Conservation (phyloP, 2,113 vertebrate genomes). For the Petrocephalus zakoni region DNA sequence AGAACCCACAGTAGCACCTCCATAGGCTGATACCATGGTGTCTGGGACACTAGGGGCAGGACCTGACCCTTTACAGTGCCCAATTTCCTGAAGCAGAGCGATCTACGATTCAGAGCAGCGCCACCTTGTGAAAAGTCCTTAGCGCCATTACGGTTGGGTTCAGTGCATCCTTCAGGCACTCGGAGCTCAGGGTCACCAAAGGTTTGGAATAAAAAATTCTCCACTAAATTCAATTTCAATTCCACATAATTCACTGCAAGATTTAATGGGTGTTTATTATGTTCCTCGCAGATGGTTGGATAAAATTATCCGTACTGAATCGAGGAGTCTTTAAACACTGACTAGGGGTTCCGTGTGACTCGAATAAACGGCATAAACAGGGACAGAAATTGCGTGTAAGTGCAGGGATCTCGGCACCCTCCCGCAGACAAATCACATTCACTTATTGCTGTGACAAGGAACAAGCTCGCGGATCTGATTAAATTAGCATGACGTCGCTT, state of each 20-base stretch:
- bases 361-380: slow-evolving; percentile 35
- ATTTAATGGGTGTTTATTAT: slow-evolving; percentile 32
- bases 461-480: background rate
- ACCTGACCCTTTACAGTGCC: background rate
- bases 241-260: slow-evolving; percentile 21
- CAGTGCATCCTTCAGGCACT: slow-evolving; percentile 35
- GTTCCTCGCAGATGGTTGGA: slow-evolving; percentile 43
- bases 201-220: slow-evolving; percentile 24
- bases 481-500: background rate
- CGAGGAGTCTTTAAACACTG: slow-evolving; percentile 29
- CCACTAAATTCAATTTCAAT: slow-evolving; percentile 13
- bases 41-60: too few species aligned
- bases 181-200: background rate
- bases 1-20: background rate
- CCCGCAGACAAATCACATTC: slow-evolving; percentile 53
- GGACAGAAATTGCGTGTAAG: slow-evolving; percentile 50
- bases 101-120: slow-evolving; percentile 38
- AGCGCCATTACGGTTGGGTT: slow-evolving; percentile 21
- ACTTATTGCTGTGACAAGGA: slow-evolving; percentile 2
- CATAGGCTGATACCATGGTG: background rate
- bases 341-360: slow-evolving; percentile 40
- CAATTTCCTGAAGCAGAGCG: background rate
- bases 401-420: slow-evolving; percentile 52
- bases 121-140: slow-evolving; percentile 28
- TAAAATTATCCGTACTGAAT: slow-evolving; percentile 46